Conservation (phyloP, 2,888 invertebrate species). For the Morpho deidamia region DNA sequence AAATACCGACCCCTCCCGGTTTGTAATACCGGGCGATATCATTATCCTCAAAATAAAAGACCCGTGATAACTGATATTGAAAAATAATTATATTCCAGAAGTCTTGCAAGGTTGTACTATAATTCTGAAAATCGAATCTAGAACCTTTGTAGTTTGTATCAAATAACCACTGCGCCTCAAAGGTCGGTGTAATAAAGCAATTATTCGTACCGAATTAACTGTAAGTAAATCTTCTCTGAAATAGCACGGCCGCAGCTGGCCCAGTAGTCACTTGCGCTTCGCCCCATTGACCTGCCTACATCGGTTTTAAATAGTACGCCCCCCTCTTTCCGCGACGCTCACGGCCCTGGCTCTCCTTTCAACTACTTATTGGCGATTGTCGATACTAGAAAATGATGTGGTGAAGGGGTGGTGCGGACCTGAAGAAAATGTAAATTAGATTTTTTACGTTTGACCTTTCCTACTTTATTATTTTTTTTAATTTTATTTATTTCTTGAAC, state of each 20-base stretch:
- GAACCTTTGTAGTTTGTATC: too few species aligned
- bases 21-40: too few species aligned
- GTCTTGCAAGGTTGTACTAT: too few species aligned
- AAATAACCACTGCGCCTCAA: too few species aligned
- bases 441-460: too few species aligned
- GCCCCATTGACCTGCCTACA: slow-evolving; percentile 38
- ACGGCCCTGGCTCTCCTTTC: background rate
- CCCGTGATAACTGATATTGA: too few species aligned
- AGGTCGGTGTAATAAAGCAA: slow-evolving; percentile 1
- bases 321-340: slow-evolving; percentile 9
- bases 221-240: slow-evolving; percentile 29
- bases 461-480: too few species aligned
- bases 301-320: slow-evolving; percentile 33
- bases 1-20: too few species aligned
- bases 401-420: slow-evolving; percentile 14
- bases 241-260: slow-evolving; percentile 20
- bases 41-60: too few species aligned
- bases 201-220: slow-evolving; percentile 21
- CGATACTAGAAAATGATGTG: slow-evolving; percentile 24
- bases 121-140: too few species aligned
- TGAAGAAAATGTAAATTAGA: background rate
- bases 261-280: slow-evolving; percentile 13
- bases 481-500: too few species aligned
- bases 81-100: too few species aligned
- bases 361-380: slow-evolving; percentile 27